Conservation (phyloP, 2,797 vertebrate genomes). For the Scolopax rusticola region DNA sequence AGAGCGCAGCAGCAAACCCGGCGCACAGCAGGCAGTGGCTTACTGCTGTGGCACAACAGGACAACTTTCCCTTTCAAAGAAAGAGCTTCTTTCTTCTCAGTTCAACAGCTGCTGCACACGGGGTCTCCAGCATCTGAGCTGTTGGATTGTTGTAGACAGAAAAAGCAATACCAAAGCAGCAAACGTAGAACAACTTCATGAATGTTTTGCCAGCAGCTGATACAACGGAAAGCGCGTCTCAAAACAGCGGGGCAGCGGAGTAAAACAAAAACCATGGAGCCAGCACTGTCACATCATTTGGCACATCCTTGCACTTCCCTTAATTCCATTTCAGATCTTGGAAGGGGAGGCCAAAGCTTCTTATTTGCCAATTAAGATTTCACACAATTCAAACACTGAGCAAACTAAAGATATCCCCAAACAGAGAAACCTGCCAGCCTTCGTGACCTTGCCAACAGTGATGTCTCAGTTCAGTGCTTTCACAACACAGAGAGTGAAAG, state of each 20-base stretch:
- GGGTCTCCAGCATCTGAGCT: conserved; percentile 7
- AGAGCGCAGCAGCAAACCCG: neutral
- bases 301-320: conserved; percentile 7
- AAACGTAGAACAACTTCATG: neutral
- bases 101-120: conserved; percentile 33
- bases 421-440: conserved; percentile 15
- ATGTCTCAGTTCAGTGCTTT: conserved; percentile 23
- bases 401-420: conserved; percentile 19
- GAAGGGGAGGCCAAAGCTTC: conserved; percentile 7
- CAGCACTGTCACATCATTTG: neutral
- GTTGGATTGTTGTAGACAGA: neutral
- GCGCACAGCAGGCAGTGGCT: neutral
- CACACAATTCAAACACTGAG: neutral
- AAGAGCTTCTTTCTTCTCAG: neutral
- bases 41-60: neutral
- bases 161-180: neutral
- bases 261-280: neutral
- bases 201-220: conserved; percentile 40
- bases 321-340: neutral
- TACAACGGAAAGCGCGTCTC: neutral
- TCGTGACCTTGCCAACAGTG: neutral
- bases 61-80: conserved; percentile 19
- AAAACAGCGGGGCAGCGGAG: conserved; percentile 22
- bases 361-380: conserved; percentile 58
- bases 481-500: neutral